Evolutionary conservation across 2,888 invertebrate species (phyloP).

Genomic region (Pandemis corylana): DNA sequence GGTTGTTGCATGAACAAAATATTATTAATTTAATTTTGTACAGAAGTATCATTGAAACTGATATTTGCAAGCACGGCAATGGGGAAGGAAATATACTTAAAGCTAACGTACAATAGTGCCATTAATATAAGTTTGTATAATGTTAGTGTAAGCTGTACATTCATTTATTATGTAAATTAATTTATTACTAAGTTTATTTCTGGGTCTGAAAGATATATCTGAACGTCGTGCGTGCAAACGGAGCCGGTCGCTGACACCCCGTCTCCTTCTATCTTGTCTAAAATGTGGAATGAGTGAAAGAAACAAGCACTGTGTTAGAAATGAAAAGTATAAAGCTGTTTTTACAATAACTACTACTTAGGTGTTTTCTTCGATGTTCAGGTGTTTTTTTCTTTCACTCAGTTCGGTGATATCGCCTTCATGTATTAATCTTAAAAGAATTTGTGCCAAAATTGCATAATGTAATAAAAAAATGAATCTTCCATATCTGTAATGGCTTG

Average conservation of each 20-base stretch:
- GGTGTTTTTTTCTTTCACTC: not conserved
- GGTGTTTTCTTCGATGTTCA: not conserved
- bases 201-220: conserved; percentile 42
- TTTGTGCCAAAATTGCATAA: conserved; percentile 57
- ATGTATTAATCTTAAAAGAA: conserved; percentile 23
- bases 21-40: not conserved
- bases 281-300: not conserved
- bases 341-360: not conserved
- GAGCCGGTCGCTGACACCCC: not conserved
- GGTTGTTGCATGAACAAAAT: not conserved
- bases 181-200: conserved; percentile 67
- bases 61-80: not conserved
- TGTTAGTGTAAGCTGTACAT: conserved; percentile 56
- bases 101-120: conserved; percentile 46
- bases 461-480: conserved; percentile 46
- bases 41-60: not conserved
- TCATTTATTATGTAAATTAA: conserved; percentile 60
- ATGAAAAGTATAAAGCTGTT: not conserved
- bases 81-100: not conserved
- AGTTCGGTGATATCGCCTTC: not conserved
- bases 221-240: conserved; percentile 30
- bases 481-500: conserved; percentile 26
- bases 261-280: not conserved
- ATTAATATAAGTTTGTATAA: conserved; percentile 55
- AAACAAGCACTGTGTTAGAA: no score